phyloP scores from a whole-genome alignment of 2,888 invertebrate genomes.

The Orchesellides sinensis region DNA sequence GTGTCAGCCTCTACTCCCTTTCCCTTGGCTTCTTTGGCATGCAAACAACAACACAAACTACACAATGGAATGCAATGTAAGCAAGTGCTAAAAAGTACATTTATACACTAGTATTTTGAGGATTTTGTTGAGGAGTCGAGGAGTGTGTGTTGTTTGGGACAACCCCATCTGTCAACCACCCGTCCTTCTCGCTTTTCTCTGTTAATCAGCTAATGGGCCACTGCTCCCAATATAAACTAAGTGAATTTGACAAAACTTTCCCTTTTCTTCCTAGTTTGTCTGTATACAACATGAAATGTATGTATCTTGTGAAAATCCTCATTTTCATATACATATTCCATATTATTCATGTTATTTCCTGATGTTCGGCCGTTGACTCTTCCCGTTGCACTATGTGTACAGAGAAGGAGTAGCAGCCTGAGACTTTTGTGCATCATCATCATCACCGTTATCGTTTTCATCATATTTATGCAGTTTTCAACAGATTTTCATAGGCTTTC shows the following conservation, averaged over 20 bases:
- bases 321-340: too few species aligned
- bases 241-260: slow-evolving; percentile 35
- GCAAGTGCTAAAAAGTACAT: slow-evolving; percentile 43
- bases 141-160: slow-evolving; percentile 29
- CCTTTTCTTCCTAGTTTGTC: slow-evolving; percentile 11
- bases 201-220: slow-evolving; percentile 60
- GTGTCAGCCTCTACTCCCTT: background rate
- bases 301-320: background rate
- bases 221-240: background rate
- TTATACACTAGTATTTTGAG: slow-evolving; percentile 14
- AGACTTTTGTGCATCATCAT: slow-evolving; percentile 28
- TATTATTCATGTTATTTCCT: slow-evolving; percentile 5
- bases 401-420: too few species aligned
- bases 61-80: slow-evolving; percentile 15
- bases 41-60: background rate
- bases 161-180: slow-evolving; percentile 56
- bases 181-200: slow-evolving; percentile 18
- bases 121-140: slow-evolving; percentile 37
- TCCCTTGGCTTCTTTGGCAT: background rate
- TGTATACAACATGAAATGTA: background rate
- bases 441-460: slow-evolving; percentile 17
- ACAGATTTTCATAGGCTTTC: background rate
- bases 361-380: slow-evolving; percentile 11
- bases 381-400: background rate
- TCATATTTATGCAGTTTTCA: slow-evolving; percentile 12